Conservation (phyloP, 2,797 vertebrate species). For the Danionella dracula region DNA sequence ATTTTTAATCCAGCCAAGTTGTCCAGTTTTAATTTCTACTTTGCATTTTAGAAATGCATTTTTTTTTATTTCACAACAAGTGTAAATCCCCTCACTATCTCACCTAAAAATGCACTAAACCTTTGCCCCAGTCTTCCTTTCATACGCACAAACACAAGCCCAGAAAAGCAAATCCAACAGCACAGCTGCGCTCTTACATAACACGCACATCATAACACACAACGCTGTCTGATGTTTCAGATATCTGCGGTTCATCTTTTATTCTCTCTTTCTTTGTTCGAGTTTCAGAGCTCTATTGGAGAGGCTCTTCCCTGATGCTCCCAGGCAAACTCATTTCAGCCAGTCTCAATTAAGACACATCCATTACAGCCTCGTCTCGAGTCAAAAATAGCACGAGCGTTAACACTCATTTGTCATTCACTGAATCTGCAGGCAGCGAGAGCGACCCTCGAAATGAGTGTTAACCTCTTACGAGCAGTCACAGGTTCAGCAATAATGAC, state of each 20-base stretch:
- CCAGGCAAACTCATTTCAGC: slow-evolving; percentile 2
- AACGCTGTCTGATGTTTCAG: background rate
- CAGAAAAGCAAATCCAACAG: slow-evolving; percentile 12
- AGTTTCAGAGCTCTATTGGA: background rate
- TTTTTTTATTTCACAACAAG: background rate
- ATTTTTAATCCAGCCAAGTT: no score
- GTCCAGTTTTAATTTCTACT: no score
- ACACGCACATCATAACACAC: background rate
- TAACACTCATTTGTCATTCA: background rate
- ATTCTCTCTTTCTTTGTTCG: background rate
- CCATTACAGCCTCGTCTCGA: slow-evolving; percentile 22
- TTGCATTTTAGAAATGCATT: no score
- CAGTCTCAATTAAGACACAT: slow-evolving; percentile 29
- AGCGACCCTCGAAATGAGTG: background rate
- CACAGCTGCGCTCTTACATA: slow-evolving; percentile 32
- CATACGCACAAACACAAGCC: slow-evolving; percentile 1
- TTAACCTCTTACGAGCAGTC: background rate
- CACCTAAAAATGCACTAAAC: background rate
- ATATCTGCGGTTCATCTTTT: background rate
- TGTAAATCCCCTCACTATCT: background rate
- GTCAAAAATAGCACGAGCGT: slow-evolving; percentile 15
- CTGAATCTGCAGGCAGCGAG: background rate
- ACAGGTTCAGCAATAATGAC: background rate
- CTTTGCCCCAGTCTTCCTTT: background rate
- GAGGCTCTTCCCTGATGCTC: background rate